These are phyloP conservation scores for Leiothrix lutea DNA, from an alignment of 2,113 vertebrate species.

Conservation along the genomic window DNA sequence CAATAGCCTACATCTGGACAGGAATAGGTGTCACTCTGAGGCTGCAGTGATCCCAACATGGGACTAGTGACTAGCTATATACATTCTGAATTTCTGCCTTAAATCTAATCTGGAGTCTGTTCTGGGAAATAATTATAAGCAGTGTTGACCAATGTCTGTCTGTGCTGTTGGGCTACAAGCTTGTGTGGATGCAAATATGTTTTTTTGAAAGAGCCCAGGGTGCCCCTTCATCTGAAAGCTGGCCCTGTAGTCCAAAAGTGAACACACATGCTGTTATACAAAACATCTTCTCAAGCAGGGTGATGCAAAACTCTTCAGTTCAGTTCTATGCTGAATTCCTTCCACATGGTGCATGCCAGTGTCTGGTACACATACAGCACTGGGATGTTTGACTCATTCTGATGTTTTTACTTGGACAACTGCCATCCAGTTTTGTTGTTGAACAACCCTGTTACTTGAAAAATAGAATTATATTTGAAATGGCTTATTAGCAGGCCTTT, in stretches of 20 bases:
- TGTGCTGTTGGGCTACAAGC: neutral
- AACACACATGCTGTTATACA: rapidly evolving
- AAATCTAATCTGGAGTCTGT: neutral
- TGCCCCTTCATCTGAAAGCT: neutral
- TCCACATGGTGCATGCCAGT: rapidly evolving
- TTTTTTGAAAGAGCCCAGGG: neutral
- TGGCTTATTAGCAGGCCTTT: slow-evolving; percentile 51
- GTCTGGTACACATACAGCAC: neutral
- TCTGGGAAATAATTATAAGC: neutral
- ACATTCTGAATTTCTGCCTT: neutral
- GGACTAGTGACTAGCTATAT: neutral
- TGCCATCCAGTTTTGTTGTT: slow-evolving; percentile 69
- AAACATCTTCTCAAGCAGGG: neutral
- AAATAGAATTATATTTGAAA: slow-evolving; percentile 52
- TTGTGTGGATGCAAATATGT: neutral
- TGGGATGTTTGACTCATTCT: neutral
- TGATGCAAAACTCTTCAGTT: neutral
- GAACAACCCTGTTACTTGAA: neutral
- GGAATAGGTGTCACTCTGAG: neutral
- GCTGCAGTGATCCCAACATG: neutral
- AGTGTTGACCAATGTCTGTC: neutral
- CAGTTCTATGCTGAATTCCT: slow-evolving; percentile 1
- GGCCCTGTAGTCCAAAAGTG: neutral
- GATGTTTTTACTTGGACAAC: slow-evolving; percentile 30
- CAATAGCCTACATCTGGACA: neutral